A percentile compares a stretch with the other conserved stretches of the same genome.
Evolutionary conservation across 2,113 vertebrate species (phyloP).

Genomic region (Tupaia tana): DNA sequence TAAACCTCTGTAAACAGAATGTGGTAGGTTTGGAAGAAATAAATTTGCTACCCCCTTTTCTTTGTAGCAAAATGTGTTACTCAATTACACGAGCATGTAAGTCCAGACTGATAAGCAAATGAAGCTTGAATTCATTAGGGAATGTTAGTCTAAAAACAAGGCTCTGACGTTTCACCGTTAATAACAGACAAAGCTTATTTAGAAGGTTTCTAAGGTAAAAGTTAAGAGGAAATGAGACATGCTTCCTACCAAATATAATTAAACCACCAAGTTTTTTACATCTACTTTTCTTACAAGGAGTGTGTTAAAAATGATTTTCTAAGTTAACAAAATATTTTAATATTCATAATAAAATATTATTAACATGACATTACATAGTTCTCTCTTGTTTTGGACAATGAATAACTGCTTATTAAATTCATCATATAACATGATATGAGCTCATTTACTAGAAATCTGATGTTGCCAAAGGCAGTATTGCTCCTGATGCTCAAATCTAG

Average conservation of each 20-base stretch:
- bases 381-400: neutral
- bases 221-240: neutral
- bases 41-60: neutral
- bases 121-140: neutral
- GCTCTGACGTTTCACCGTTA: neutral
- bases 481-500: neutral
- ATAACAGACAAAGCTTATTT: neutral
- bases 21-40: neutral
- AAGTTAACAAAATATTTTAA: neutral
- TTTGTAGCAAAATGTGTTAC: neutral
- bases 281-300: neutral
- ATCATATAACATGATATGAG: neutral
- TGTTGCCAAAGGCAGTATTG: neutral
- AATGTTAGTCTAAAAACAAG: neutral
- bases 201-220: neutral
- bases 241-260: neutral
- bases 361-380: neutral
- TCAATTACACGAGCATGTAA: neutral
- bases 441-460: neutral
- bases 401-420: neutral
- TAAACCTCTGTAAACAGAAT: constrained; percentile 11
- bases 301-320: neutral
- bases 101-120: neutral
- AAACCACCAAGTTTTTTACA: neutral
- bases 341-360: neutral